A percentile compares a stretch with the other conserved stretches of the same genome.
Conservation (phyloP, 2,888 invertebrate species). For the Parnassius smintheus region DNA sequence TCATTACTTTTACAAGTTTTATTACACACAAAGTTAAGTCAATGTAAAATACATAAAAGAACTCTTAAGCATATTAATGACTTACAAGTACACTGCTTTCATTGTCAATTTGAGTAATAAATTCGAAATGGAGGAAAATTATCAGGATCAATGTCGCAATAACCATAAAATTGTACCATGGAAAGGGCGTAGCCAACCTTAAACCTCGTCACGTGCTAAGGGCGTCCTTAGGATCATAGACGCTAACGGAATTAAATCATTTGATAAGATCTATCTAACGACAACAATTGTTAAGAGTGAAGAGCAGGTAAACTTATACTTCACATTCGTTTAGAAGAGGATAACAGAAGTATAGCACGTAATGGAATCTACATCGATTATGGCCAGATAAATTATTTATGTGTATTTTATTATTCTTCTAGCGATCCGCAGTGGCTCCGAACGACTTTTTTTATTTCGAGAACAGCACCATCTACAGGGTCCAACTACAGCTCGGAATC, state of each 20-base stretch:
- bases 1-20: too few relatives aligned
- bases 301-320: conserved; percentile 15
- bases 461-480: too few relatives aligned
- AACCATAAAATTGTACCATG: conserved; percentile 60
- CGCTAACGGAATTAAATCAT: conserved; percentile 55
- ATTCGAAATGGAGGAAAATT: conserved; percentile 44
- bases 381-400: conserved; percentile 14
- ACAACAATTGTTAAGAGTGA: conserved; percentile 24
- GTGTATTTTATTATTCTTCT: background rate
- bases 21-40: too few relatives aligned
- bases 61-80: too few relatives aligned
- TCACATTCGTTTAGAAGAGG: conserved; percentile 13
- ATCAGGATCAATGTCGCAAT: conserved; percentile 52
- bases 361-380: conserved; percentile 2
- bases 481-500: too few relatives aligned
- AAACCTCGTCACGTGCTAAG: conserved; percentile 72
- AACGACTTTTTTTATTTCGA: too few relatives aligned
- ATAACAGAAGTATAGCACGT: conserved; percentile 20
- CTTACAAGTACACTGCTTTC: background rate
- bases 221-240: conserved; percentile 65
- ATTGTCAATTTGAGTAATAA: conserved; percentile 28
- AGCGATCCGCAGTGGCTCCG: too few relatives aligned
- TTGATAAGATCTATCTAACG: conserved; percentile 31
- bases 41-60: too few relatives aligned
- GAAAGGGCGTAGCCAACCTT: conserved; percentile 46